Base-by-base conservation (phyloP, 2,888 invertebrate species). In the Napeogenes sylphis region DNA sequence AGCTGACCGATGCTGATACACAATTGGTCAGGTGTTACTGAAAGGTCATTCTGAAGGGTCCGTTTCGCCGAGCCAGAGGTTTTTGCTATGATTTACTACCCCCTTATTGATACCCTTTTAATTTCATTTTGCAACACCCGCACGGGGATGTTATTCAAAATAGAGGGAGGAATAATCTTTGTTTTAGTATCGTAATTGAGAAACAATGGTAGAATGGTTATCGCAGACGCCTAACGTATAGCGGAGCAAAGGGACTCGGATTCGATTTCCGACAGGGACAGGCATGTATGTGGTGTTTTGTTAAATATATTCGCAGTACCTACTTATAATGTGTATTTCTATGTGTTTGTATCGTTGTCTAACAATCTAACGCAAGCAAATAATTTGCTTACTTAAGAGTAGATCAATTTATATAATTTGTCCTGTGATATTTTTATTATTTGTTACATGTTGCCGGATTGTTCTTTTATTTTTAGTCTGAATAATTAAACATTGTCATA, bases 31-130 rank as follows among this genome's bases (percentile, higher is more conserved):
- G 84, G 83, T 84, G 84, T 72, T 75, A 76, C 77, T 75, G 73
- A 78, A 81, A 81, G 71, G 71, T 70, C 83, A 83, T 84, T 87
- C 79, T 70, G 81, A 79, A 87, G 87, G 88, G 82, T 79, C 79
- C 72, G 70, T 72, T 73, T 72, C 77, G 81, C 81, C 75, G 65
- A 80, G 80, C 81, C 83, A 82, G 84, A 83, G 82, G 78, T 74
- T 83, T 35, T 64, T 75, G 69, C 55, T 73, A 79, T 88, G 87
- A 90, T 87, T 87, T 87, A 90, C 71, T 63, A 69, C 70, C 61
- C 80, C 81, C 83, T 84, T 87, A 87, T 86, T 87, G 85, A 82
- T 84, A 81, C 77, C 72, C 68, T 68, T 87, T 88, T 86, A 85
- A 85, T 87, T 85, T 82, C 75, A 75, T 77, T 69, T 72, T 68